Base-by-base conservation (phyloP, 2,797 vertebrate genomes). In the Falco peregrinus region DNA sequence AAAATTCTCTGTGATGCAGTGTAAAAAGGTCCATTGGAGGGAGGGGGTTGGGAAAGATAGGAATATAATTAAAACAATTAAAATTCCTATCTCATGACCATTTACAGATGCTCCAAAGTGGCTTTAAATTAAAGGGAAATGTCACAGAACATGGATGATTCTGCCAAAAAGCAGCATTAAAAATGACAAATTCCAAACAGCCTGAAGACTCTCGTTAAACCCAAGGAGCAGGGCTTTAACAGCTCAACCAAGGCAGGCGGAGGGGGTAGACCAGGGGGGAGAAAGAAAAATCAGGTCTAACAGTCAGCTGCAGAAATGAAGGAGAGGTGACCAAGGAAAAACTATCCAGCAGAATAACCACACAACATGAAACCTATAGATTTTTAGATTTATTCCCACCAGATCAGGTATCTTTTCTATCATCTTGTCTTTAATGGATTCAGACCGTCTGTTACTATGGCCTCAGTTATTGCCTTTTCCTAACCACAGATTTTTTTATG, bases 61-160 rank as follows among this genome's bases (percentile, higher is more conserved):
- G 83, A 96, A 94, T 92, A 90, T 96, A 96, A 96, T 97, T 94
- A 97, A 96, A 96, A 97, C 96, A 97, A 97, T 97, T 97, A 96
- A 95, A 96, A 95, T 96, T 97, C 95, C 88, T 94, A 94, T 87
- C 96, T 95, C 94, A 95, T 91, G 93, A 95, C 90, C 95, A 96
- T 96, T 95, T 97, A 94, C 94, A 94, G 96, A 96, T 94, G 92
- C 65, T 96, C 90, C 78, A 87, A 95, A 96, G 90, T 94, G 88
- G 86, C 88, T 97, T 91, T 96, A 95, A 97, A 97, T 96, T 96
- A 95, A 96, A 92, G 56, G n/a, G 63, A 97, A 97, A 96, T 94
- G 96, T 97, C 96, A 97, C 90, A 96, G 91, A 97, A 95, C 91
- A 88, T 79, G 73, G 87, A 79, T 84, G 48, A 63, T 84, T 93